Percentiles rank a stretch among this genome's conserved stretches.
These are phyloP conservation scores for Drosophila dunni DNA, from an alignment of 1,140 invertebrate genomes.

Conservation along the genomic window DNA sequence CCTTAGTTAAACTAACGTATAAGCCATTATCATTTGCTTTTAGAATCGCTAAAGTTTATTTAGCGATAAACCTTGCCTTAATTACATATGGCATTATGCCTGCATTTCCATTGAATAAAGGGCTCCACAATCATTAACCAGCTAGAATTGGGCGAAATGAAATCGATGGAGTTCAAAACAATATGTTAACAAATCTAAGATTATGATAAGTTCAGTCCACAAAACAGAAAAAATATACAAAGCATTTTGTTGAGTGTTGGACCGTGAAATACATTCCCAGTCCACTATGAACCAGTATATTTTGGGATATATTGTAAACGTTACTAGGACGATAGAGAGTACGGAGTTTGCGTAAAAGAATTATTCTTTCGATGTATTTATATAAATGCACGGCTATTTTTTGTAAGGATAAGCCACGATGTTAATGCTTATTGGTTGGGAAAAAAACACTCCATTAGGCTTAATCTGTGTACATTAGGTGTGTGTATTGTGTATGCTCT, in stretches of 20 bases:
- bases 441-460: conserved; percentile 62
- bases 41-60: conserved; percentile 1
- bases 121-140: conserved; percentile 19
- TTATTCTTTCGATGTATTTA: background rate
- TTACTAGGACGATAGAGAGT: background rate
- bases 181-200: conserved; percentile 13
- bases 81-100: conserved; percentile 41
- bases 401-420: conserved; percentile 34
- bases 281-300: background rate
- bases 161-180: conserved; percentile 4
- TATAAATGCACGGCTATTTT: background rate
- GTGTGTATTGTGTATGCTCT: background rate
- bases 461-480: conserved; percentile 60
- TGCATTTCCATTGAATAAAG: background rate
- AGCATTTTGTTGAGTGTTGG: background rate
- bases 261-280: background rate
- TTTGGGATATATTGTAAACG: background rate
- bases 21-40: conserved; percentile 21
- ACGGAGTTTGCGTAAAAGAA: background rate
- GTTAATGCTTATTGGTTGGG: conserved; percentile 39
- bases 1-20: background rate
- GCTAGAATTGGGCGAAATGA: conserved; percentile 16
- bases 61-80: conserved; percentile 30
- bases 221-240: background rate
- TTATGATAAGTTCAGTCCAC: conserved; percentile 6